Evolutionary conservation across 2,113 vertebrate genomes (phyloP), one percentile per base, ranked within the genome.

Genomic region (Calidris pugnax): DNA sequence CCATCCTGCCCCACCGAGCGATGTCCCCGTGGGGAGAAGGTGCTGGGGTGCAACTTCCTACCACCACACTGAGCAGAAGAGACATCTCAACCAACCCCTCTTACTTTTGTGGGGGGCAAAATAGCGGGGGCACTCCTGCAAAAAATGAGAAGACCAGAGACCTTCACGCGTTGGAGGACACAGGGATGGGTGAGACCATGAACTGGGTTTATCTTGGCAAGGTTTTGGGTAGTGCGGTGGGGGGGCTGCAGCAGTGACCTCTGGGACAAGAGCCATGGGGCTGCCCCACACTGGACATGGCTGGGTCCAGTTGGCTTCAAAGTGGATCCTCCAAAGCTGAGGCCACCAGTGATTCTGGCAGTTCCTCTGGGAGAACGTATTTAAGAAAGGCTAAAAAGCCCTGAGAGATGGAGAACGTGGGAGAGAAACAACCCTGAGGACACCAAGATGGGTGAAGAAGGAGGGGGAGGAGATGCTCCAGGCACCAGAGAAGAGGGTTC

Each of bases 1-100:
- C 78, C 60, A 15, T 7, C 35, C 51, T 4, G 6, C 27, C 45
- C 26, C 37, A 15, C 12, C 11, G 33, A 33, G 56, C 14, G 1
- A 17, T 1, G 11, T 18, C 18, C 26, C 10, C 14, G 0, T 26
- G 0, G 10, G 62, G 24, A 12, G 24, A 39, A 18, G 30, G 10
- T 5, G 55, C 43, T 4, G 5, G 53, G 1, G 2, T 3, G 2
- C 62, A 14, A 22, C 3, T 3, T 20, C 32, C 39, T 26, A 2
- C 4, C 72, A 30, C 50, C 26, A 48, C 30, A n/a, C 57, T 0
- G 23, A 2, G 7, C 3, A 51, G 24, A 4, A 14, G 9, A 16
- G 27, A 45, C 17, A 13, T 7, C 21, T 22, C 18, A 8, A 14
- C 8, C 4, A 4, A 27, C 17, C 7, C 18, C 26, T 33, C 14